Evolutionary conservation across 2,113 vertebrate genomes (phyloP), one percentile per base, ranked within the genome.

Genomic region (Atlantisia rogersi): DNA sequence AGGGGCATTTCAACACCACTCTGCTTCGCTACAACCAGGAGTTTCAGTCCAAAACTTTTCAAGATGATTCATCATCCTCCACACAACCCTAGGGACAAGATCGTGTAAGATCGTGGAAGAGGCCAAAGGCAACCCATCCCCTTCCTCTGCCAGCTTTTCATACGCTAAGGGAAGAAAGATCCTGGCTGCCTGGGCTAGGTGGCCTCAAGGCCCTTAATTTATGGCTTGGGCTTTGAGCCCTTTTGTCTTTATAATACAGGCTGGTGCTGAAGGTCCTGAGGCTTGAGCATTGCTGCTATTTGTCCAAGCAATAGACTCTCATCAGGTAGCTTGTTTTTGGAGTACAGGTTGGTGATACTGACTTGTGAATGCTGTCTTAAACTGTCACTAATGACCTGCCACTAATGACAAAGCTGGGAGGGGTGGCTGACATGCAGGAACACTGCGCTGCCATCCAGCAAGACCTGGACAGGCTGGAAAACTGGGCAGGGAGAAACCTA

Each of bases 111-210:
- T 21, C 59, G 68, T 28, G 58, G 31, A 75, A 80, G 46, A 22
- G 16, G 26, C 7, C 0, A 0, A 20, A 42, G n/a, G 15, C 29
- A 87, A 42, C 2, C 12, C 22, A 17, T n/a, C 17, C 15, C 7
- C 53, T 87, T 90, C n/a, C 14, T 39, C 28, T 70, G 20, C 11
- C 0, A 0, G 20, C 18, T 79, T 82, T 80, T 65, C 35, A 56
- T 35, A 78, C 6, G 8, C 15, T 28, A 46, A 58, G 40, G 25
- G 35, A 52, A 70, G 59, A 46, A 70, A 29, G 35, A 55, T 65
- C 42, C 35, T 60, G 67, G 6, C 20, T 86, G 56, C 29, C 31
- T 55, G 39, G n/a, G 24, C 16, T 60, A 55, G 26, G 37, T 32
- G 19, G 12, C 24, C 29, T 19, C 10, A 37, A 29, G n/a, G 15